phyloP scores from a whole-genome alignment of 2,113 vertebrate genomes.

The Eudorcas thomsonii region DNA sequence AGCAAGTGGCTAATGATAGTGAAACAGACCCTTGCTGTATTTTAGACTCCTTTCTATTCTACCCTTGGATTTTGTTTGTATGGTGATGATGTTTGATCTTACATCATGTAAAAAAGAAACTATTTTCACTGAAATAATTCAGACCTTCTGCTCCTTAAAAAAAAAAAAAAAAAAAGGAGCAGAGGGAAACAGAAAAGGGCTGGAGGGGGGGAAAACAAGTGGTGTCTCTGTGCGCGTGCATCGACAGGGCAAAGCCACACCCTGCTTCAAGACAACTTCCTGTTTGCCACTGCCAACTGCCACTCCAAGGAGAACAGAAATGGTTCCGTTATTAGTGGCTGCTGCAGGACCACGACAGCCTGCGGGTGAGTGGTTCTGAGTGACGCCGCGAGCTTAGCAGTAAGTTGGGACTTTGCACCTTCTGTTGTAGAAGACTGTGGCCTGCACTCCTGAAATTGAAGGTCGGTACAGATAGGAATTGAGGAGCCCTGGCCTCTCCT shows the following conservation, averaged over 20 bases:
- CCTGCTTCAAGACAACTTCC: conserved; percentile 75
- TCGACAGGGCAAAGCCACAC: conserved; percentile 68
- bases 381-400: neutral
- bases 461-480: neutral
- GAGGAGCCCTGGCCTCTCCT: neutral
- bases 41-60: neutral
- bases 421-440: neutral
- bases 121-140: conserved; percentile 18
- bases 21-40: neutral
- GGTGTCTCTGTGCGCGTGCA: conserved; percentile 19
- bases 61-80: neutral
- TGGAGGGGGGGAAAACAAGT: neutral
- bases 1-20: neutral
- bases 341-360: conserved; percentile 30
- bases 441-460: neutral
- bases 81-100: neutral
- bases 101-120: neutral
- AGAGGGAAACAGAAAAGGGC: neutral
- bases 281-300: conserved; percentile 75
- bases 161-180: neutral
- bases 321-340: conserved; percentile 67
- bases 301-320: conserved; percentile 71
- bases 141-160: neutral
- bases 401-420: conserved; percentile 18
- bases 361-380: conserved; percentile 52